Conservation (phyloP, 2,888 invertebrate genomes). For the Acanthopleura granulata region DNA sequence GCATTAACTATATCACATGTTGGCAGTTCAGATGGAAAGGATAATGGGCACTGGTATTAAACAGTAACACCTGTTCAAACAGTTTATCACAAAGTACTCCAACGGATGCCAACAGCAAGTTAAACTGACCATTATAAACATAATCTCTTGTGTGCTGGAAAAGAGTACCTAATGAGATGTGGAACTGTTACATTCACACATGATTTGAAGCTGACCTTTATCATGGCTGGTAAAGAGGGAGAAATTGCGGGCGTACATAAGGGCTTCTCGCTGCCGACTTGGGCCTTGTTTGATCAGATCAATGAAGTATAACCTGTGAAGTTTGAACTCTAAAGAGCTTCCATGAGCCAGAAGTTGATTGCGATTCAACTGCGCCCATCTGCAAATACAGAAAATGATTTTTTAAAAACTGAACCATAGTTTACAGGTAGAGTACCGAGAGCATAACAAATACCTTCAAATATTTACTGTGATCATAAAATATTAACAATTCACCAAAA, state of each 20-base stretch:
- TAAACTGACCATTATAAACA: not conserved
- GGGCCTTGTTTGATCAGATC: slow-evolving; percentile 78
- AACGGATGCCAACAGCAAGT: not conserved
- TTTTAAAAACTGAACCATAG: too few relatives aligned
- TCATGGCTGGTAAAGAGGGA: slow-evolving; percentile 84
- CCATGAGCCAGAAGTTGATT: slow-evolving; percentile 79
- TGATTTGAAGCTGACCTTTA: slow-evolving; percentile 74
- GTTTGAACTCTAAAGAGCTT: slow-evolving; percentile 81
- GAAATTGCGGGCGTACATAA: slow-evolving; percentile 87
- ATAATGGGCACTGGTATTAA: too few relatives aligned
- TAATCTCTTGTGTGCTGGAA: not conserved
- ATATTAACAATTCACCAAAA: too few relatives aligned
- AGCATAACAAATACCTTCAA: too few relatives aligned
- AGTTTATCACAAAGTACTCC: too few relatives aligned
- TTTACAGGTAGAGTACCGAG: too few relatives aligned
- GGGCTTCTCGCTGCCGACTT: slow-evolving; percentile 83
- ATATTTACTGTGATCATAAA: too few relatives aligned
- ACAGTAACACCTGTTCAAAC: too few relatives aligned
- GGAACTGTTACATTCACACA: not conserved
- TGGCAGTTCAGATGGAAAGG: too few relatives aligned
- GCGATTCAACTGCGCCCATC: slow-evolving; percentile 85
- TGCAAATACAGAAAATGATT: slow-evolving; percentile 32
- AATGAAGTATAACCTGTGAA: slow-evolving; percentile 86
- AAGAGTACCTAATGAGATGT: not conserved
- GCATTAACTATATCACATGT: too few relatives aligned